phyloP scores from a whole-genome alignment of 1,140 invertebrate species.

The Venustaconcha ellipsiformis region DNA sequence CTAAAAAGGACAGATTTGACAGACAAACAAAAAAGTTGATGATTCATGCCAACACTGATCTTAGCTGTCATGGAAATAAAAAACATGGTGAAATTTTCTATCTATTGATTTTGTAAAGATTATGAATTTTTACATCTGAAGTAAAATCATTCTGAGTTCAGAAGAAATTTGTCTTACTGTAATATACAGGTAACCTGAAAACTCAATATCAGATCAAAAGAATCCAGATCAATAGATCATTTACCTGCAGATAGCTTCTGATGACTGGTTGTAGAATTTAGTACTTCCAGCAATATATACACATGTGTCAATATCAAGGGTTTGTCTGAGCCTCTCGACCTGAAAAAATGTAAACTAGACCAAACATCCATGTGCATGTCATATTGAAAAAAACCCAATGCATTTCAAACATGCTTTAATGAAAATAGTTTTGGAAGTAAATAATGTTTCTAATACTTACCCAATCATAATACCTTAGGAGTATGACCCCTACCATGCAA shows the following conservation, averaged over 20 bases:
- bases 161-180: too few relatives aligned
- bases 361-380: neutral
- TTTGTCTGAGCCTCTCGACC: slow-evolving; percentile 50
- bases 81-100: neutral
- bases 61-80: neutral
- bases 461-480: too few relatives aligned
- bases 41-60: slow-evolving; percentile 1
- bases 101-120: neutral
- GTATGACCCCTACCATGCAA: too few relatives aligned
- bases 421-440: too few relatives aligned
- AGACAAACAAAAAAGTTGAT: slow-evolving; percentile 1
- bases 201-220: neutral
- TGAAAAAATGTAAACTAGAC: slow-evolving; percentile 22
- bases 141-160: neutral
- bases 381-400: too few relatives aligned
- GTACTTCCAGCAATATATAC: slow-evolving; percentile 63
- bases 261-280: slow-evolving; percentile 31
- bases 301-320: slow-evolving; percentile 48
- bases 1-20: neutral
- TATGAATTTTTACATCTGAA: neutral
- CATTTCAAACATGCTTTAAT: too few relatives aligned
- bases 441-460: too few relatives aligned
- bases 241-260: slow-evolving; percentile 59
- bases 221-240: neutral
- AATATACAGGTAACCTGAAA: neutral